Conservation (phyloP, 2,113 vertebrate genomes). For the Leptocoma aspasia region DNA sequence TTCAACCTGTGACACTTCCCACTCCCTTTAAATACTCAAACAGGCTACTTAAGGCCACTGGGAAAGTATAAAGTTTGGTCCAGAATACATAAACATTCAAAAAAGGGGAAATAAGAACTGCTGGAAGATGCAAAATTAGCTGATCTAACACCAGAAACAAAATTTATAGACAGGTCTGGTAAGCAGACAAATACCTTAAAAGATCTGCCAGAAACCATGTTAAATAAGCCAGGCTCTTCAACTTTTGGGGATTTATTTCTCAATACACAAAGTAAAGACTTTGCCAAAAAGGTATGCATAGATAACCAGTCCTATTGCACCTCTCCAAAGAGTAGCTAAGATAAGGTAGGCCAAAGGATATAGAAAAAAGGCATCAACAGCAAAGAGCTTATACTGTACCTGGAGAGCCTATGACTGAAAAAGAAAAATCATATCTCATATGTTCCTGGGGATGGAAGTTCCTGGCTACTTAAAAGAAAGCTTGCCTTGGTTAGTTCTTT, state of each 20-base stretch:
- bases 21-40: not conserved
- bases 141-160: not conserved
- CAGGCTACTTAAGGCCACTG: not conserved
- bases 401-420: not conserved
- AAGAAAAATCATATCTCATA: not conserved
- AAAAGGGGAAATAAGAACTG: not conserved
- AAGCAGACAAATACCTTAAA: not conserved
- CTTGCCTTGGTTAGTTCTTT: not conserved
- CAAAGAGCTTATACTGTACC: not conserved
- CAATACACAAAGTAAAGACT: not conserved
- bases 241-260: not conserved
- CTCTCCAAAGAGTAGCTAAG: not conserved
- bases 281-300: not conserved
- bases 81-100: not conserved
- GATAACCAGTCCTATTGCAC: not conserved
- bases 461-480: not conserved
- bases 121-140: not conserved
- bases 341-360: not conserved
- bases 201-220: not conserved
- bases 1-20: not conserved
- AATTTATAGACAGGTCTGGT: not conserved
- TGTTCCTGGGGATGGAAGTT: not conserved
- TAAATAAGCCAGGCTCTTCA: not conserved
- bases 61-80: not conserved
- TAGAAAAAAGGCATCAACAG: not conserved